phyloP scores from a whole-genome alignment of 2,113 vertebrate genomes.

The Pedetes capensis region DNA sequence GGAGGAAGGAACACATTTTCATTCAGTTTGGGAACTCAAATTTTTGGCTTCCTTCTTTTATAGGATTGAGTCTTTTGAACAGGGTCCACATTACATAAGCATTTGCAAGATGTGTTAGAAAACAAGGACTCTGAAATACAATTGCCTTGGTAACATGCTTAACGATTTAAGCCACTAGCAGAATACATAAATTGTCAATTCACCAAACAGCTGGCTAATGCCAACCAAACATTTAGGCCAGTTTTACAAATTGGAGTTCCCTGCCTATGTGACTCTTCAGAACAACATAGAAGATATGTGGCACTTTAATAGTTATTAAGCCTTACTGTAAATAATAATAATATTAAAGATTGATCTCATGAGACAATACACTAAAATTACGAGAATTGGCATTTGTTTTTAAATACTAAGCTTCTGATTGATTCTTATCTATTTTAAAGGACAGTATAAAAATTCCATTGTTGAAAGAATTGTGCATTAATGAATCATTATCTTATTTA shows the following conservation, averaged over 20 bases:
- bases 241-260: not conserved
- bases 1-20: slow-evolving; percentile 77
- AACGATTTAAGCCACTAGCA: not conserved
- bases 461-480: not conserved
- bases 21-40: slow-evolving; percentile 68
- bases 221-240: not conserved
- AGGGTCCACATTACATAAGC: slow-evolving; percentile 55
- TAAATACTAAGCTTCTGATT: not conserved
- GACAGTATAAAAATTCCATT: not conserved
- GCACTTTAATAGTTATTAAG: not conserved
- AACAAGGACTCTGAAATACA: not conserved
- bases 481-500: not conserved
- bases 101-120: slow-evolving; percentile 38
- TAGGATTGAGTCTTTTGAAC: slow-evolving; percentile 49
- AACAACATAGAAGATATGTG: not conserved
- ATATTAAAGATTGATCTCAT: not conserved
- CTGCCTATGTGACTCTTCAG: not conserved
- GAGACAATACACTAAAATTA: not conserved
- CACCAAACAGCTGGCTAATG: not conserved
- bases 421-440: not conserved
- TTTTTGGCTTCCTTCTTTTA: slow-evolving; percentile 56
- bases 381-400: not conserved
- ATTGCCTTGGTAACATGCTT: not conserved
- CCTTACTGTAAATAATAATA: not conserved
- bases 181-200: not conserved